Conservation (phyloP, 2,888 invertebrate species). For the Trichacis sp. region DNA sequence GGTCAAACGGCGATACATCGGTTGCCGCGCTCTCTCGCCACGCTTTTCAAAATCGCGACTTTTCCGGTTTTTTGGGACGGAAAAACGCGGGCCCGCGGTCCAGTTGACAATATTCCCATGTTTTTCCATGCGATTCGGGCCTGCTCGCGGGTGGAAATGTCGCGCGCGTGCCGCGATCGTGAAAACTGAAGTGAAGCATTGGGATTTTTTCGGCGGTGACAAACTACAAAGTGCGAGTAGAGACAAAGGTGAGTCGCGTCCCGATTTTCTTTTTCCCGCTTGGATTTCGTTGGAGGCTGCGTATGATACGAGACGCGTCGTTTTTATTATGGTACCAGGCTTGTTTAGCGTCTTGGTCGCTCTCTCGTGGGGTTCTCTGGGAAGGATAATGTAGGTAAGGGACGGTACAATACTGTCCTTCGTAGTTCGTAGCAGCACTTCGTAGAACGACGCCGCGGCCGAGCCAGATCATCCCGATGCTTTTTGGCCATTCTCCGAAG, state of each 20-base stretch:
- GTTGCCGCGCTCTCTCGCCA: constrained; percentile 22
- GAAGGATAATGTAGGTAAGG: too few relatives aligned
- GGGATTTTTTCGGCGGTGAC: constrained; percentile 1
- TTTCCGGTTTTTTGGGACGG: constrained; percentile 12
- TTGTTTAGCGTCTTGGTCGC: constrained; percentile 15
- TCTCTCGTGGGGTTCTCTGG: constrained; percentile 15
- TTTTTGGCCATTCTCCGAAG: constrained; percentile 34
- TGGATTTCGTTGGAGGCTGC: constrained; percentile 17
- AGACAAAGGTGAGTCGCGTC: not conserved
- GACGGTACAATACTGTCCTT: constrained; percentile 32
- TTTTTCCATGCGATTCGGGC: not conserved
- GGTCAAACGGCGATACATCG: constrained; percentile 39
- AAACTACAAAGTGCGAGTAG: not conserved
- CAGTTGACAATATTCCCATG: not conserved
- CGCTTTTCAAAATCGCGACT: constrained; percentile 24
- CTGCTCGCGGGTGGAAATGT: not conserved
- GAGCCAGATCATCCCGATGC: constrained; percentile 26
- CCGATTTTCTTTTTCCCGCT: constrained; percentile 4
- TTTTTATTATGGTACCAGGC: constrained; percentile 15
- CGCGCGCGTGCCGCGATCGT: constrained; percentile 2
- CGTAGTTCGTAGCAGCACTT: constrained; percentile 1
- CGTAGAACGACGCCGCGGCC: too few relatives aligned
- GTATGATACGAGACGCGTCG: constrained; percentile 10
- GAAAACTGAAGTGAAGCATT: not conserved
- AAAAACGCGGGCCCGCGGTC: too few relatives aligned